Conservation (phyloP, 2,113 vertebrate genomes). For the Nibea coibor region DNA sequence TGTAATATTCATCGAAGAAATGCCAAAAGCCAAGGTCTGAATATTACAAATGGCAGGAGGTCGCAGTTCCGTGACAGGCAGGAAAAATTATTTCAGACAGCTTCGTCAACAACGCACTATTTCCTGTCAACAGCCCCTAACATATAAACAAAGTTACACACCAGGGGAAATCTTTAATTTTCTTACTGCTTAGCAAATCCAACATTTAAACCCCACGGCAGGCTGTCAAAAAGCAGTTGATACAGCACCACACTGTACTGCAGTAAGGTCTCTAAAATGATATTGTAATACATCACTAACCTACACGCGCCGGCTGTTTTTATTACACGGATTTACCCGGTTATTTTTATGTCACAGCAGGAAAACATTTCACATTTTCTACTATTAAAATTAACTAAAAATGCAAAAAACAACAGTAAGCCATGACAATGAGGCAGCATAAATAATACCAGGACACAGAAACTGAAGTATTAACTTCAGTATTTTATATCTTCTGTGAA, state of each 20-base stretch:
- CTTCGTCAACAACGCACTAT: conserved; percentile 8
- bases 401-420: too few species aligned
- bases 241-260: neutral
- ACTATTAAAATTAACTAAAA: too few species aligned
- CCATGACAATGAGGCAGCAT: too few species aligned
- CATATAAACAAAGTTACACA: conserved; percentile 4
- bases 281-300: neutral
- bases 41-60: conserved; percentile 15
- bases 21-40: conserved; percentile 3
- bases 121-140: conserved; percentile 16
- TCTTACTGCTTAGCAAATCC: conserved; percentile 9
- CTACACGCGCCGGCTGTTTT: neutral
- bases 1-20: conserved; percentile 11
- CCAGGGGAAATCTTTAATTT: conserved; percentile 44
- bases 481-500: too few species aligned
- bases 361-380: too few species aligned
- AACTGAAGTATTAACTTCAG: too few species aligned
- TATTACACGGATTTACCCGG: neutral
- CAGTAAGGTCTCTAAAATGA: neutral
- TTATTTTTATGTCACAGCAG: too few species aligned
- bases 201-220: neutral
- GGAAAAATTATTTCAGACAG: conserved; percentile 28
- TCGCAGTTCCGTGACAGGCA: conserved; percentile 29
- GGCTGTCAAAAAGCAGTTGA: conserved; percentile 9
- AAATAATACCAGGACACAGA: too few species aligned